Evolutionary conservation across 2,113 vertebrate genomes (phyloP).

Genomic region (Scartelaos histophorus): DNA sequence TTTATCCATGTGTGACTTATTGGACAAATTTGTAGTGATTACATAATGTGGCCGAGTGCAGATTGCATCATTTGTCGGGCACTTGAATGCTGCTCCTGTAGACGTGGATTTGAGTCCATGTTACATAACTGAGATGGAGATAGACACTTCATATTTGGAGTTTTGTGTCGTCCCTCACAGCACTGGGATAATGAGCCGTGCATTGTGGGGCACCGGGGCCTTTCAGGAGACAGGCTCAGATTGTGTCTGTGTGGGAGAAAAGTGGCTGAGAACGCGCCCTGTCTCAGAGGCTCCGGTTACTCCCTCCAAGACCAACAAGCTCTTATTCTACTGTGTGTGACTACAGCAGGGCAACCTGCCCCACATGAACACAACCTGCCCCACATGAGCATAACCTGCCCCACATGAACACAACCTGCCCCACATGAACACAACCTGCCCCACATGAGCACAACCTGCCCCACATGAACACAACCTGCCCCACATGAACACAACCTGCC

Average conservation of each 20-base stretch:
- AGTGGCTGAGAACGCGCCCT: constrained; percentile 52
- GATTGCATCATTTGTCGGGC: not conserved
- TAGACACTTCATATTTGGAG: constrained; percentile 17
- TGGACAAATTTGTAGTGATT: not conserved
- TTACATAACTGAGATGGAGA: constrained; percentile 24
- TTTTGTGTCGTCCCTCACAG: constrained; percentile 34
- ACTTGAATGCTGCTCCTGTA: not conserved
- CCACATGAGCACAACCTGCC: no score
- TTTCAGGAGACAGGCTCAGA: constrained; percentile 67
- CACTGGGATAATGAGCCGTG: constrained; percentile 42
- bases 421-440: no score
- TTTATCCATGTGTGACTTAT: not conserved
- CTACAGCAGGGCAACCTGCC: not conserved
- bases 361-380: no score
- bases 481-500: no score
- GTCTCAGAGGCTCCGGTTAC: constrained; percentile 59
- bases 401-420: no score
- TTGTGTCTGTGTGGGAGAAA: constrained; percentile 72
- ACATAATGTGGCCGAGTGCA: constrained; percentile 10
- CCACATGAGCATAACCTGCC: no score
- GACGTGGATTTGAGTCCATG: not conserved
- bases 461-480: no score
- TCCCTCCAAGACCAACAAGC: constrained; percentile 60
- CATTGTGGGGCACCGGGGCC: constrained; percentile 57
- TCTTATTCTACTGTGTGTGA: constrained; percentile 60